Evolutionary conservation across 1,140 invertebrate species (phyloP).

Genomic region (Lasaia peninsularis): DNA sequence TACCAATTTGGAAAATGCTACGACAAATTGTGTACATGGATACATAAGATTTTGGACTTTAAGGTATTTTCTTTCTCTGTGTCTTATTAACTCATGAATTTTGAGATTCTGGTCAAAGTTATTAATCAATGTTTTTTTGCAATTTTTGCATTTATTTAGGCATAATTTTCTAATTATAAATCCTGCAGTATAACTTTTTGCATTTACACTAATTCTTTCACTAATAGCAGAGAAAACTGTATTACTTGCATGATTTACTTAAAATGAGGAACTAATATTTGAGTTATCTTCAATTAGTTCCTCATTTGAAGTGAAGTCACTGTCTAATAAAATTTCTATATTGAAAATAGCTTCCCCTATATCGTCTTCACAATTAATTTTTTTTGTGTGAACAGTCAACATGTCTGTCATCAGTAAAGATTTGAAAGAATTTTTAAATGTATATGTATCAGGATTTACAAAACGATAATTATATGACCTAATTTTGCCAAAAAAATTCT

Average conservation of each 20-base stretch:
- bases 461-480: constrained; percentile 22
- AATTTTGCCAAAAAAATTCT: constrained; percentile 21
- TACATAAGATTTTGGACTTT: background rate
- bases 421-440: constrained; percentile 18
- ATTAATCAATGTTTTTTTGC: background rate
- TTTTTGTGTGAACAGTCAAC: background rate
- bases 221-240: too few species aligned
- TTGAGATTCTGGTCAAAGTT: background rate
- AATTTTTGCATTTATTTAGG: background rate
- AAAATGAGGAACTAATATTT: background rate
- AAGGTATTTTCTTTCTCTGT: background rate
- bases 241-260: background rate
- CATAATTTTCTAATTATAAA: background rate
- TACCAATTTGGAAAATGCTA: background rate
- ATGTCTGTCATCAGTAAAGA: background rate
- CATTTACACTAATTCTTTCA: background rate
- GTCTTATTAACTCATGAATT: background rate
- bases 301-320: background rate
- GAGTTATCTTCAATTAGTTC: background rate
- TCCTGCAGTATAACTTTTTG: background rate
- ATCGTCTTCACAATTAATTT: background rate
- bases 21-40: background rate
- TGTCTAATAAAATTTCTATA: background rate
- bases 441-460: constrained; percentile 18
- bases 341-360: background rate